phyloP scores from a whole-genome alignment of 2,888 invertebrate species.

The Apamea epomidion region DNA sequence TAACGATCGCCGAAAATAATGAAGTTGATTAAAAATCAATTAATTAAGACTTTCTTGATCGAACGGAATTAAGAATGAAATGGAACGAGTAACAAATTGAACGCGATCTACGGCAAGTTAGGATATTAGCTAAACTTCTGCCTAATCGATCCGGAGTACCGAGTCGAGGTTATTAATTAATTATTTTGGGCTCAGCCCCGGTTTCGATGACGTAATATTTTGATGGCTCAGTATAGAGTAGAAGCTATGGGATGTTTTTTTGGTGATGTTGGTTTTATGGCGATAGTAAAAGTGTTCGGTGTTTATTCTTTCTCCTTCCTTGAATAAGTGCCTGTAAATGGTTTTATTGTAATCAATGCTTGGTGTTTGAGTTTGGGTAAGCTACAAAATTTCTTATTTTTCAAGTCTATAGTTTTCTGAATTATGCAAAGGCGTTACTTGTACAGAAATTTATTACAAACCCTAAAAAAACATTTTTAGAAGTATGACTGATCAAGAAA shows the following conservation, averaged over 20 bases:
- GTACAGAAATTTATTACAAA: background rate
- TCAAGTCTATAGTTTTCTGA: background rate
- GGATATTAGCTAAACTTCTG: slow-evolving; percentile 73
- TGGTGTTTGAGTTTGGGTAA: background rate
- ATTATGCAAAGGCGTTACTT: background rate
- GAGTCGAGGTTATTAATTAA: slow-evolving; percentile 71
- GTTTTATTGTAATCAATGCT: background rate
- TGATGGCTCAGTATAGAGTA: slow-evolving; percentile 15
- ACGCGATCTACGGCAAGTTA: slow-evolving; percentile 71
- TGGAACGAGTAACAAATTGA: slow-evolving; percentile 72
- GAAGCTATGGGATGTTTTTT: slow-evolving; percentile 7
- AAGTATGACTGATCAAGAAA: background rate
- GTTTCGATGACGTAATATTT: slow-evolving; percentile 61
- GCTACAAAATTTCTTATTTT: background rate
- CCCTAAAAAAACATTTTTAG: background rate
- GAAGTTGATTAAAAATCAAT: slow-evolving; percentile 63
- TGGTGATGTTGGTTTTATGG: background rate
- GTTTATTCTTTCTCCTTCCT: background rate
- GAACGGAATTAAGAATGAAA: slow-evolving; percentile 71
- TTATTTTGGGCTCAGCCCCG: slow-evolving; percentile 64
- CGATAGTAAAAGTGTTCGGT: background rate
- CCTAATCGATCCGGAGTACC: slow-evolving; percentile 68
- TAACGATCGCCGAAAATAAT: slow-evolving; percentile 35
- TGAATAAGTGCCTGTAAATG: background rate
- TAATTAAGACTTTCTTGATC: slow-evolving; percentile 62